Conservation (phyloP, 2,113 vertebrate species). For the Phasianus colchicus region DNA sequence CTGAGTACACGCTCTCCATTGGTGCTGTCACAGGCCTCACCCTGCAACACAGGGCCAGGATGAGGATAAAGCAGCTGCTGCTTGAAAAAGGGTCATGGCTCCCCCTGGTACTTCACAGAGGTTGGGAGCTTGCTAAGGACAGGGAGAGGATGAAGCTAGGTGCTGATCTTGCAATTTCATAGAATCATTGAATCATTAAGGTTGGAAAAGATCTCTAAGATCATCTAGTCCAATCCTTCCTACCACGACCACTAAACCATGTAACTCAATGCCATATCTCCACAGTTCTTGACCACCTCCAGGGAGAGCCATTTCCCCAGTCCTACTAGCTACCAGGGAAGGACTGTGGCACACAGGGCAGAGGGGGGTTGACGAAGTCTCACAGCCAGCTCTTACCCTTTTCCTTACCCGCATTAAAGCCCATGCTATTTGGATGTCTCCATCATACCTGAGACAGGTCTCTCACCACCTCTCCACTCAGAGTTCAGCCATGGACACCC, state of each 20-base stretch:
- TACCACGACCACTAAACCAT: too few relatives aligned
- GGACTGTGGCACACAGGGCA: background rate
- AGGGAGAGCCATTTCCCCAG: background rate
- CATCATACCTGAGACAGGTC: conserved; percentile 45
- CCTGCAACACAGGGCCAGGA: background rate
- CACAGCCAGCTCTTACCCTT: background rate
- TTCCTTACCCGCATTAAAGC: background rate
- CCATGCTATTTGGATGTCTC: background rate
- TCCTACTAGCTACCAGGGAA: background rate
- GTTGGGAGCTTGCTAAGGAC: background rate
- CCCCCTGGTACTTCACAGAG: background rate
- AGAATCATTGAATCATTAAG: too few relatives aligned
- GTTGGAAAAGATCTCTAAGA: too few relatives aligned
- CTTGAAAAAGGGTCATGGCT: background rate
- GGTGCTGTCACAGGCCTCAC: background rate
- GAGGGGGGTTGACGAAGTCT: background rate
- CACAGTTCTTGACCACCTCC: too few relatives aligned
- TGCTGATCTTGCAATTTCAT: background rate
- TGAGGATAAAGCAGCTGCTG: background rate
- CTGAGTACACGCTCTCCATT: background rate
- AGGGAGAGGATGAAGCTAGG: background rate
- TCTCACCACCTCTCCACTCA: conserved; percentile 14
- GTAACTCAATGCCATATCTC: too few relatives aligned
- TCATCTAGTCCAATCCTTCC: too few relatives aligned
- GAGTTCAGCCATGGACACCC: conserved; percentile 14